Evolutionary conservation across 2,797 vertebrate species (phyloP).

Genomic region (Decapterus maruadsi): DNA sequence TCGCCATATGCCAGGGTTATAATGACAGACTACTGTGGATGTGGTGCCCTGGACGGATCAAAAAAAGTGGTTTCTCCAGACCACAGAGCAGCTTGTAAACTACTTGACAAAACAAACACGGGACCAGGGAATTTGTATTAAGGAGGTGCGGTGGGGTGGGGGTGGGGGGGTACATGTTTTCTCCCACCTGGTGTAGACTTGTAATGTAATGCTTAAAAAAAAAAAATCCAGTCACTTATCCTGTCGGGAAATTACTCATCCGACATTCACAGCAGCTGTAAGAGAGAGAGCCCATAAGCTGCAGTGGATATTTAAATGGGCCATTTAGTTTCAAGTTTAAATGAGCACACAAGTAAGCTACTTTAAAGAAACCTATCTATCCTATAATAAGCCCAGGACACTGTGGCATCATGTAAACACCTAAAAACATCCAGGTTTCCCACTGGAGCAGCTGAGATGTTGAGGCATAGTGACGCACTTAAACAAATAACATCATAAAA

Average conservation of each 20-base stretch:
- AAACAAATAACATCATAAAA: background rate
- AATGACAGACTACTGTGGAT: conserved; percentile 65
- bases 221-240: conserved; percentile 28
- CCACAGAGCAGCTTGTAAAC: conserved; percentile 57
- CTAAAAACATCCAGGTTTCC: no score
- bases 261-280: conserved; percentile 7
- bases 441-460: background rate
- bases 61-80: conserved; percentile 55
- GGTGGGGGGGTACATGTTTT: background rate
- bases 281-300: background rate
- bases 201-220: background rate
- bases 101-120: conserved; percentile 48
- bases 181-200: background rate
- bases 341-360: background rate
- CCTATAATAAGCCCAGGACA: background rate
- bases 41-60: conserved; percentile 45
- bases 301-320: conserved; percentile 1
- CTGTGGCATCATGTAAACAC: background rate
- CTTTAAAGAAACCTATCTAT: background rate
- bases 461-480: background rate
- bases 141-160: no score
- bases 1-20: conserved; percentile 68
- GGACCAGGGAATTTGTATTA: conserved; percentile 16
- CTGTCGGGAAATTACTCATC: conserved; percentile 1
- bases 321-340: background rate